Conservation (phyloP, 2,888 invertebrate species). For the Smittia sp. region DNA sequence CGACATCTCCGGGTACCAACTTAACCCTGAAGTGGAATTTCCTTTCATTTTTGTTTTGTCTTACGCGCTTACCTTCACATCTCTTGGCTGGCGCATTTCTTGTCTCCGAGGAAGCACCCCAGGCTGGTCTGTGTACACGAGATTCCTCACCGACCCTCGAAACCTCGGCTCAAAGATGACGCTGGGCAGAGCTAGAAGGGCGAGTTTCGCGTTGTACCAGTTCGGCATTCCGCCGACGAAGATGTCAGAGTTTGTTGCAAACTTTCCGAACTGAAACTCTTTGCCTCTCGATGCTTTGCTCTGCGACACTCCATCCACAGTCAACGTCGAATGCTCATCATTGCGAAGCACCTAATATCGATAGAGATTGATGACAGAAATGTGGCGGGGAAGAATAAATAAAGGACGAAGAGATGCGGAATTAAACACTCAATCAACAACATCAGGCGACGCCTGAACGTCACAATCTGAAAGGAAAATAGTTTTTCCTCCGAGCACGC, state of each 20-base stretch:
- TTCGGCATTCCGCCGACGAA: conserved; percentile 96
- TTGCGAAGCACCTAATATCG: conserved; percentile 63
- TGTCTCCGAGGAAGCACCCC: conserved; percentile 75
- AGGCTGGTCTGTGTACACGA: conserved; percentile 84
- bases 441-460: neutral
- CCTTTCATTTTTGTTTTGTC: neutral
- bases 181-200: conserved; percentile 80
- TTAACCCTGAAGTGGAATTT: neutral
- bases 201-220: conserved; percentile 85
- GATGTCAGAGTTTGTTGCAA: conserved; percentile 85
- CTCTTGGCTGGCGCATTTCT: conserved; percentile 77
- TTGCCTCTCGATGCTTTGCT: conserved; percentile 79
- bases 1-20: no score
- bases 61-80: conserved; percentile 64
- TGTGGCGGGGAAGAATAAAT: neutral
- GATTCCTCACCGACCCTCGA: conserved; percentile 84
- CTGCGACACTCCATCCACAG: conserved; percentile 80
- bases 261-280: conserved; percentile 85
- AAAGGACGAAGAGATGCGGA: neutral
- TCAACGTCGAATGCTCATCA: conserved; percentile 77
- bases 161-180: conserved; percentile 92
- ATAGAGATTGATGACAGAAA: conserved; percentile 26
- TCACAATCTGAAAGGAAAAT: no score
- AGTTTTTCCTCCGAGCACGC: no score
- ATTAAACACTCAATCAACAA: neutral